Percentiles rank a stretch among this genome's conserved stretches.
Evolutionary conservation across 2,113 vertebrate species (phyloP).

Genomic region (Colaptes auratus): DNA sequence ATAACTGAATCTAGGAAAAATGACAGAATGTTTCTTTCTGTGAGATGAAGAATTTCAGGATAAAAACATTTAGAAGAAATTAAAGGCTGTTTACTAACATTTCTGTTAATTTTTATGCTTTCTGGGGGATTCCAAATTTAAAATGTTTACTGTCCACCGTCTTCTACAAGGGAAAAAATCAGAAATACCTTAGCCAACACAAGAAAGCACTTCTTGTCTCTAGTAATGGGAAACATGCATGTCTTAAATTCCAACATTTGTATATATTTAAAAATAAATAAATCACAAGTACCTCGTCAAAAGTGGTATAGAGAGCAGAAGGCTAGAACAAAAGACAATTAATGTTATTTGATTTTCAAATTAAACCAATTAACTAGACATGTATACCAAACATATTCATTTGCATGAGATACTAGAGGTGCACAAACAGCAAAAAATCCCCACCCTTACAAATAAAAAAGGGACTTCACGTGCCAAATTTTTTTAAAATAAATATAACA

Average conservation of each 20-base stretch:
- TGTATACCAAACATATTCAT: neutral
- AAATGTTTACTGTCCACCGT: neutral
- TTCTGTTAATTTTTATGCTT: neutral
- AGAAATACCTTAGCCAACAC: neutral
- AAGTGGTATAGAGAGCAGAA: constrained; percentile 80
- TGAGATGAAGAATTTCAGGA: neutral
- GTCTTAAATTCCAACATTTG: neutral
- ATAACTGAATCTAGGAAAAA: neutral
- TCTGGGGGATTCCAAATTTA: neutral
- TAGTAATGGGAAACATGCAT: neutral
- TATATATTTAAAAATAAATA: neutral
- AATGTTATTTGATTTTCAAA: neutral
- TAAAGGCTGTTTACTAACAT: neutral
- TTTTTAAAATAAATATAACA: neutral
- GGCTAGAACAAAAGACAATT: constrained; percentile 68
- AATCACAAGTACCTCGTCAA: constrained; percentile 76
- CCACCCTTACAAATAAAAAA: neutral
- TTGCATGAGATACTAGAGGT: neutral
- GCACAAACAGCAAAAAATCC: neutral
- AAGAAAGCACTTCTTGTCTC: neutral
- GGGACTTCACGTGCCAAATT: neutral
- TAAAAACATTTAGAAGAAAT: neutral
- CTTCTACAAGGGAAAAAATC: neutral
- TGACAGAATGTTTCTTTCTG: neutral
- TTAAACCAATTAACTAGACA: neutral